Percentiles rank a stretch among this genome's conserved stretches.
phyloP scores from a whole-genome alignment of 2,113 vertebrate species.

The Phylloscopus trochiloides region DNA sequence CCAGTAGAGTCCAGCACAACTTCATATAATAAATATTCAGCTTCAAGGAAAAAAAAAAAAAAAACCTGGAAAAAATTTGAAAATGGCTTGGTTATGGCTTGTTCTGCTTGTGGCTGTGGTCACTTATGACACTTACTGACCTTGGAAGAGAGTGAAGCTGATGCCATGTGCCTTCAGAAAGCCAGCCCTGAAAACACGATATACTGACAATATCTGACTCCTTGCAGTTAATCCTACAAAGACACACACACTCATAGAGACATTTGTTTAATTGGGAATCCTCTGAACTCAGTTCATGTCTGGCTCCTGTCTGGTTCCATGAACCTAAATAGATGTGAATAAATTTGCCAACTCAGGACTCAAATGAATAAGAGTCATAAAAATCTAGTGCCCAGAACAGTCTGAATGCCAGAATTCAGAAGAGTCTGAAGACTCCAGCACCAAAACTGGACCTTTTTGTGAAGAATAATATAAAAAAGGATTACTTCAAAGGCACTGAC shows the following conservation, averaged over 20 bases:
- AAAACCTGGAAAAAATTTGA: not conserved
- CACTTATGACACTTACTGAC: not conserved
- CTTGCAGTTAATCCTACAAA: not conserved
- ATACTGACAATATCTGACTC: not conserved
- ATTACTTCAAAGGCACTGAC: not conserved
- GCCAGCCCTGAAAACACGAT: not conserved
- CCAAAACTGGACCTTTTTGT: not conserved
- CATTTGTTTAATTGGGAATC: not conserved
- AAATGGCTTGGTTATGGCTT: not conserved
- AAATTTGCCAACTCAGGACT: not conserved
- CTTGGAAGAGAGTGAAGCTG: not conserved
- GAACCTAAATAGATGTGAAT: not conserved
- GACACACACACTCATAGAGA: not conserved
- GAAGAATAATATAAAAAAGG: not conserved
- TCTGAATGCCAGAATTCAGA: not conserved
- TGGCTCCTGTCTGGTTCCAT: not conserved
- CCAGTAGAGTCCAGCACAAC: not conserved
- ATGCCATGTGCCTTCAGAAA: not conserved
- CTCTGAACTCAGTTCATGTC: not conserved
- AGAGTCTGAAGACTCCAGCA: not conserved
- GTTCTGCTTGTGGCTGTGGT: not conserved
- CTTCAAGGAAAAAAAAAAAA: not conserved
- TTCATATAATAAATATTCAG: not conserved
- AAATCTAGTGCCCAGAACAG: not conserved
- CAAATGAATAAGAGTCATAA: not conserved